phyloP scores from a whole-genome alignment of 2,888 invertebrate genomes.

The Atherix ibis region DNA sequence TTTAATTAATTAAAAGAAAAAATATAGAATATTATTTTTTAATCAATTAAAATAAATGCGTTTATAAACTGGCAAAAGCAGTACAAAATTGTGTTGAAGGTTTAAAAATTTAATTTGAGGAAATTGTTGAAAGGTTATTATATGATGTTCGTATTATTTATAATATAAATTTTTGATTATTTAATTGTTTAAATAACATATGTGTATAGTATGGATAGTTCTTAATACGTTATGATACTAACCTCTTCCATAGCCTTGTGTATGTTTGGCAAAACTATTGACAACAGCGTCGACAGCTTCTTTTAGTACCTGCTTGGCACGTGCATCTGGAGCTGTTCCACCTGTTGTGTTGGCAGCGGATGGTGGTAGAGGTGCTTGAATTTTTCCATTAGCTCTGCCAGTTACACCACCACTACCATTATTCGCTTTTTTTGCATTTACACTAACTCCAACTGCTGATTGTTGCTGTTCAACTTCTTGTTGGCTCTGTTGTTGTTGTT shows the following conservation, averaged over 20 bases:
- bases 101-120: too few relatives aligned
- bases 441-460: conserved; percentile 8
- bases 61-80: too few relatives aligned
- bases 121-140: too few relatives aligned
- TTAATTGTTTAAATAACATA: too few relatives aligned
- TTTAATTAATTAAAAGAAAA: too few relatives aligned
- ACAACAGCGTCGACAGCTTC: conserved; percentile 60
- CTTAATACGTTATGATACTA: conserved; percentile 20
- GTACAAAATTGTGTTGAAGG: too few relatives aligned
- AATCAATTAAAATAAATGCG: too few relatives aligned
- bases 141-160: too few relatives aligned
- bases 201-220: too few relatives aligned
- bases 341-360: conserved; percentile 12
- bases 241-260: conserved; percentile 55
- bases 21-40: too few relatives aligned
- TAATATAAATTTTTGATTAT: too few relatives aligned
- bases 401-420: conserved; percentile 3
- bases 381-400: conserved; percentile 14
- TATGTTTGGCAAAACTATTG: conserved; percentile 56
- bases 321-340: conserved; percentile 34
- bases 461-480: conserved; percentile 11
- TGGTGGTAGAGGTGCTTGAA: conserved; percentile 16
- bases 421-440: conserved; percentile 4
- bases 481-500: conserved; percentile 11
- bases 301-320: conserved; percentile 42